Conservation (phyloP, 2,113 vertebrate genomes). For the Cyprinodon tularosa region DNA sequence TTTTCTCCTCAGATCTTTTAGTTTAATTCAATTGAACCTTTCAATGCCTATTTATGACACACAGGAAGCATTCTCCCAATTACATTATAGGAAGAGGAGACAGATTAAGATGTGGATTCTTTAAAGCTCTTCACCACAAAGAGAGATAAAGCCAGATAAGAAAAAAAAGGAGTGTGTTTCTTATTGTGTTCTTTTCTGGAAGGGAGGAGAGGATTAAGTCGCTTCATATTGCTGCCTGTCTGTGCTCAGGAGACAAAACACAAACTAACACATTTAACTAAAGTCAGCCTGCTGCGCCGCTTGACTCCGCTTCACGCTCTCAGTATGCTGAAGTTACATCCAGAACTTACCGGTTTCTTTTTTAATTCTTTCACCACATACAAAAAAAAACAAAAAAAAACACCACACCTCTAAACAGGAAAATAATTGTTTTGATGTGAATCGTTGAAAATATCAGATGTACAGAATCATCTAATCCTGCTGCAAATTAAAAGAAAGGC, state of each 20-base stretch:
- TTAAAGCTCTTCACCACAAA: slow-evolving; percentile 75
- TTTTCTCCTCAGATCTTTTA: slow-evolving; percentile 80
- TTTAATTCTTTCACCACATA: background rate
- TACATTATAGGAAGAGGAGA: slow-evolving; percentile 76
- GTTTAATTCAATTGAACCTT: slow-evolving; percentile 83
- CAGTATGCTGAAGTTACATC: slow-evolving; percentile 9
- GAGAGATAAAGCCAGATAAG: slow-evolving; percentile 78
- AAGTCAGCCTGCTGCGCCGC: slow-evolving; percentile 19
- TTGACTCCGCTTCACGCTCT: slow-evolving; percentile 26
- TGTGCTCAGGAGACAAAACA: slow-evolving; percentile 58
- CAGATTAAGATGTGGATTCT: slow-evolving; percentile 73
- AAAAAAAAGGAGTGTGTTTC: slow-evolving; percentile 75
- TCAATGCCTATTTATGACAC: slow-evolving; percentile 82
- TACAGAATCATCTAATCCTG: slow-evolving; percentile 18
- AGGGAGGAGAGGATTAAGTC: slow-evolving; percentile 57
- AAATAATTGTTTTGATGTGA: background rate
- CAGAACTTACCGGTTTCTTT: background rate
- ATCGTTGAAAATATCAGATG: slow-evolving; percentile 1
- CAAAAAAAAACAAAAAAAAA: background rate
- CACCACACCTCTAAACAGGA: background rate
- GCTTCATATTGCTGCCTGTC: slow-evolving; percentile 53
- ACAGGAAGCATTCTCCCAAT: slow-evolving; percentile 78
- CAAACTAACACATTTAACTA: slow-evolving; percentile 40
- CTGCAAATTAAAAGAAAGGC: slow-evolving; percentile 70
- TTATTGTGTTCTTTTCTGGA: slow-evolving; percentile 64